phyloP scores from a whole-genome alignment of 2,113 vertebrate genomes.

The Dendropsophus ebraccatus region DNA sequence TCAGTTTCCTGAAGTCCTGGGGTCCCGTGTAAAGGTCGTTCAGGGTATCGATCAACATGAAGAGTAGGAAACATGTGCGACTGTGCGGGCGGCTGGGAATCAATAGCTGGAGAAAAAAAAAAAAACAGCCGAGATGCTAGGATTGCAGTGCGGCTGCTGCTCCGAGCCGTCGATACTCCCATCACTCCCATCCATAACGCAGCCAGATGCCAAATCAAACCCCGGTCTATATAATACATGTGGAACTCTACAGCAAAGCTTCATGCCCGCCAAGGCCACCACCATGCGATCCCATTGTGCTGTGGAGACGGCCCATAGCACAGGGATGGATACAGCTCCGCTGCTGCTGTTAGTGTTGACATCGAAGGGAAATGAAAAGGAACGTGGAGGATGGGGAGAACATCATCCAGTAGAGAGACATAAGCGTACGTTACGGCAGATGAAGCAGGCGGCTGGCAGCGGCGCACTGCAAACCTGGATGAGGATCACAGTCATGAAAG shows the following conservation, averaged over 20 bases:
- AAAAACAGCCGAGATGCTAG: constrained; percentile 32
- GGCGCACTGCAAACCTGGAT: not conserved
- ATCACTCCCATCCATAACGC: constrained; percentile 27
- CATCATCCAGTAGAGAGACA: not conserved
- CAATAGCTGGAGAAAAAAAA: constrained; percentile 29
- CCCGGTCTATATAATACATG: not conserved
- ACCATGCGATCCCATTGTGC: not conserved
- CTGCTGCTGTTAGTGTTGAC: not conserved
- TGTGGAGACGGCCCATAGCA: not conserved
- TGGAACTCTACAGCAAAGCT: not conserved
- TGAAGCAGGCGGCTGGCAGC: constrained; percentile 3
- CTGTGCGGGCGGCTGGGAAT: constrained; percentile 45
- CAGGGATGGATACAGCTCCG: not conserved
- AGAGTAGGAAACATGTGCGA: constrained; percentile 31
- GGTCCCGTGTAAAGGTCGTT: constrained; percentile 54
- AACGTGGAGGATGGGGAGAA: not conserved
- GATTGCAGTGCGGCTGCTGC: constrained; percentile 42
- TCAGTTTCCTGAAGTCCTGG: constrained; percentile 50
- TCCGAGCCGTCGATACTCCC: constrained; percentile 30
- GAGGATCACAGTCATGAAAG: not conserved
- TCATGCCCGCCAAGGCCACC: not conserved
- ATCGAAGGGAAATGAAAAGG: not conserved
- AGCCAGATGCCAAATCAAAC: constrained; percentile 32
- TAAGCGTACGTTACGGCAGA: not conserved
- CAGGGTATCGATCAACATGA: constrained; percentile 33